These are phyloP conservation scores for Hypselothyrea guttata DNA, from an alignment of 2,888 invertebrate genomes.

Conservation along the genomic window DNA sequence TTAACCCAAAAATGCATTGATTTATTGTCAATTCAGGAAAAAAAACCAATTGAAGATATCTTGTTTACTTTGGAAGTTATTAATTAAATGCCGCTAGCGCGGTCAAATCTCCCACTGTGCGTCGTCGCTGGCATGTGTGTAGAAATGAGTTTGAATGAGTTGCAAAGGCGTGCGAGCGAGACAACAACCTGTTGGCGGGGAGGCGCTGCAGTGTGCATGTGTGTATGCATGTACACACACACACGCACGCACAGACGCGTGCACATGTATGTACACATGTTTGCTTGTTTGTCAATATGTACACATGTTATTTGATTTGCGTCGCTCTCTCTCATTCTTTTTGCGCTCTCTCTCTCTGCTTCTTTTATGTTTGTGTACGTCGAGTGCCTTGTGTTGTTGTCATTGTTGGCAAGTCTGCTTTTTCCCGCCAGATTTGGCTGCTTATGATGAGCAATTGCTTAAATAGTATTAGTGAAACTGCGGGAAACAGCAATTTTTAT, in stretches of 20 bases:
- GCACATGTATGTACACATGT: slow-evolving; percentile 31
- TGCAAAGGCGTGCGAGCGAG: slow-evolving; percentile 35
- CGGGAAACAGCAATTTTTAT: too few species aligned
- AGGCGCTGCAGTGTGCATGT: slow-evolving; percentile 35
- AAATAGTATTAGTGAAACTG: too few species aligned
- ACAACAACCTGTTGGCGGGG: slow-evolving; percentile 40
- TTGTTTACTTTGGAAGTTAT: too few species aligned
- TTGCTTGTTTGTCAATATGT: slow-evolving; percentile 69
- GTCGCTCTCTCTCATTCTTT: slow-evolving; percentile 62
- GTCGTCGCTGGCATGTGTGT: slow-evolving; percentile 39
- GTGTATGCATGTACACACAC: slow-evolving; percentile 19
- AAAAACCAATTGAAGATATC: too few species aligned
- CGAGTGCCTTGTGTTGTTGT: not conserved
- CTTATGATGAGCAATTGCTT: too few species aligned
- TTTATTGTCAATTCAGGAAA: too few species aligned
- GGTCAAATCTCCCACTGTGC: too few species aligned
- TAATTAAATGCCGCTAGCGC: slow-evolving; percentile 56
- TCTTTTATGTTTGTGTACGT: slow-evolving; percentile 38
- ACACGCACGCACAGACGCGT: slow-evolving; percentile 16
- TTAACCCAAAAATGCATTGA: too few species aligned
- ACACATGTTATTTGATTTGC: slow-evolving; percentile 74
- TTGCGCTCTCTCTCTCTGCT: slow-evolving; percentile 42
- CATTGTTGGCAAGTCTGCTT: too few species aligned
- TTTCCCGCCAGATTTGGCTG: too few species aligned
- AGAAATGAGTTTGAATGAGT: slow-evolving; percentile 72